phyloP scores from a whole-genome alignment of 2,113 vertebrate genomes.

The Archilochus colubris region DNA sequence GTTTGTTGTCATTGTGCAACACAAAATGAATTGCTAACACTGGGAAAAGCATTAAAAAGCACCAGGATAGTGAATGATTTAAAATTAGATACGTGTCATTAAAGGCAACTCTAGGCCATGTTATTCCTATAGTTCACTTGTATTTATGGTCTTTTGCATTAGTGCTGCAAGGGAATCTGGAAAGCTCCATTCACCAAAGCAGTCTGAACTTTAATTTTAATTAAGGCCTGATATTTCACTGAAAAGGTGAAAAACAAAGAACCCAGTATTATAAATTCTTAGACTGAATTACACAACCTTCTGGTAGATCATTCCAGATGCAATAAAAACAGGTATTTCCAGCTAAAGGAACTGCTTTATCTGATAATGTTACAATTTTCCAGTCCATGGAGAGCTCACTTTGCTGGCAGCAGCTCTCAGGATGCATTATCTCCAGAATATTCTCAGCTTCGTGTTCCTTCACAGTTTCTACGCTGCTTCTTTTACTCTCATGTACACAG shows the following conservation, averaged over 20 bases:
- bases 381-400: not conserved
- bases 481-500: not conserved
- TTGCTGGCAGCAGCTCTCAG: not conserved
- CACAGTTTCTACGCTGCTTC: not conserved
- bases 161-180: slow-evolving; percentile 8
- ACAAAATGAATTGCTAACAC: not conserved
- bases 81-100: not conserved
- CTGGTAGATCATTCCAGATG: slow-evolving; percentile 17
- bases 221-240: slow-evolving; percentile 65
- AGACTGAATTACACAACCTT: slow-evolving; percentile 27
- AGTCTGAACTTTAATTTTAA: slow-evolving; percentile 71
- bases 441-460: not conserved
- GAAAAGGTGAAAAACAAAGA: not conserved
- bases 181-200: slow-evolving; percentile 23
- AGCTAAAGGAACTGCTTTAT: not conserved
- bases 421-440: not conserved
- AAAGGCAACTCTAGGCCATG: slow-evolving; percentile 12
- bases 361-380: not conserved
- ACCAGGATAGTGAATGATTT: not conserved
- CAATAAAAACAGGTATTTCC: slow-evolving; percentile 27
- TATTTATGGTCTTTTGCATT: slow-evolving; percentile 7
- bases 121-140: slow-evolving; percentile 35
- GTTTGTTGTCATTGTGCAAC: not conserved
- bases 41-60: not conserved
- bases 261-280: slow-evolving; percentile 14